Evolutionary conservation across 2,797 vertebrate genomes (phyloP).

Genomic region (Ceyx erithaca): DNA sequence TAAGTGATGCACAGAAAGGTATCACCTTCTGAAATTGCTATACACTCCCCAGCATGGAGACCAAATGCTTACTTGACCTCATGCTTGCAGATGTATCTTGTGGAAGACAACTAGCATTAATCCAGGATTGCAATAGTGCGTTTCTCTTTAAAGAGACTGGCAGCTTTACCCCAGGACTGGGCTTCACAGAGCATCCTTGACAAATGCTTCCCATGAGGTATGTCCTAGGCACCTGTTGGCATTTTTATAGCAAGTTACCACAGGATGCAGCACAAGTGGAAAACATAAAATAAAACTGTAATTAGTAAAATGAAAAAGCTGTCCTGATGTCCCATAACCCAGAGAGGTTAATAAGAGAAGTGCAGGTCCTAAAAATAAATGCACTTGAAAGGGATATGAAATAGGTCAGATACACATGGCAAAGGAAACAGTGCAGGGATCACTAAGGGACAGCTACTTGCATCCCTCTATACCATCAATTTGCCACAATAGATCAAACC

Average conservation of each 20-base stretch:
- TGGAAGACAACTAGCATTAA: background rate
- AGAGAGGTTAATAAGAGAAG: background rate
- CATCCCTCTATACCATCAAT: background rate
- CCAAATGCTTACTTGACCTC: background rate
- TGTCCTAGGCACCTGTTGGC: background rate
- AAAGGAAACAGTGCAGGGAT: background rate
- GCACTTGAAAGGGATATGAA: background rate
- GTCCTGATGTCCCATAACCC: background rate
- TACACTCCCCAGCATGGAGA: accelerated
- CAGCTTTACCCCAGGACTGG: background rate
- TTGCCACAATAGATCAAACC: background rate
- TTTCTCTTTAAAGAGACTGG: background rate
- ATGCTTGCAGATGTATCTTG: background rate
- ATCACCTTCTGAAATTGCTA: background rate
- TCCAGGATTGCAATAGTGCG: background rate
- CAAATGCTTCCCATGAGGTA: background rate
- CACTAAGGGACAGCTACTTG: background rate
- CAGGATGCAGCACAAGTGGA: background rate
- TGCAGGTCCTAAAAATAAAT: background rate
- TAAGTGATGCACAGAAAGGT: background rate
- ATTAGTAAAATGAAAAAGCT: background rate
- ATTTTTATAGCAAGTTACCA: background rate
- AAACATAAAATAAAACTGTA: background rate
- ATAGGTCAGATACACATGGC: background rate
- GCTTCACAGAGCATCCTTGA: background rate